phyloP scores from a whole-genome alignment of 2,113 vertebrate species.

The Pyrgilauda ruficollis region DNA sequence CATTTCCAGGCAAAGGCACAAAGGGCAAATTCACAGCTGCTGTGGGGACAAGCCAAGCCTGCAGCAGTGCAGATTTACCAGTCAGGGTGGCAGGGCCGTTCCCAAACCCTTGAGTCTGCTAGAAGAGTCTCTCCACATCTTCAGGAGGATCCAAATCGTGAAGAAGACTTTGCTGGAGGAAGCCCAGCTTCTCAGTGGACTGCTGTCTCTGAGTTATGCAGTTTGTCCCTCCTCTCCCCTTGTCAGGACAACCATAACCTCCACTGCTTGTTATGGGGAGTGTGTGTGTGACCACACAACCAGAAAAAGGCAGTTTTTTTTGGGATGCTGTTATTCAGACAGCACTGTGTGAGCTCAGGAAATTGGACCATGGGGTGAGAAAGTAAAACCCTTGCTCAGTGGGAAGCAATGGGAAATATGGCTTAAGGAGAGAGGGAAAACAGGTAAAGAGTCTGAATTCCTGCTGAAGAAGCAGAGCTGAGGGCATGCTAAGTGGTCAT shows the following conservation, averaged over 20 bases:
- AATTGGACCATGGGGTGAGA: neutral
- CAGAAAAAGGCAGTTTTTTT: neutral
- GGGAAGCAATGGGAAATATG: neutral
- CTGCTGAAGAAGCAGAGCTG: neutral
- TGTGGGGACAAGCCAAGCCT: neutral
- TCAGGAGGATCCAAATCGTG: neutral
- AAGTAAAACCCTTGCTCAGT: neutral
- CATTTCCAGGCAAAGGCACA: neutral
- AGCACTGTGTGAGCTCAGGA: neutral
- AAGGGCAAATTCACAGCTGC: neutral
- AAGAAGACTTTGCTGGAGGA: neutral
- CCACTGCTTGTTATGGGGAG: neutral
- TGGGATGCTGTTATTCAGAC: neutral
- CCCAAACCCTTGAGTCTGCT: neutral
- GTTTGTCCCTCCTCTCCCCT: neutral
- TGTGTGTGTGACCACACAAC: neutral
- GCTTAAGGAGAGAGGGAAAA: neutral
- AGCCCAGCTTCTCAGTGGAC: neutral
- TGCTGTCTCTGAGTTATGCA: neutral
- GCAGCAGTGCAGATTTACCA: neutral
- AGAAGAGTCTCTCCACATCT: neutral
- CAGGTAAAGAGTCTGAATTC: neutral
- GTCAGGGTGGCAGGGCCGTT: neutral
- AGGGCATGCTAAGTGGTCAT: neutral
- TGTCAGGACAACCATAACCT: neutral